Evolutionary conservation across 2,113 vertebrate genomes (phyloP).

Genomic region (Jacana jacana): DNA sequence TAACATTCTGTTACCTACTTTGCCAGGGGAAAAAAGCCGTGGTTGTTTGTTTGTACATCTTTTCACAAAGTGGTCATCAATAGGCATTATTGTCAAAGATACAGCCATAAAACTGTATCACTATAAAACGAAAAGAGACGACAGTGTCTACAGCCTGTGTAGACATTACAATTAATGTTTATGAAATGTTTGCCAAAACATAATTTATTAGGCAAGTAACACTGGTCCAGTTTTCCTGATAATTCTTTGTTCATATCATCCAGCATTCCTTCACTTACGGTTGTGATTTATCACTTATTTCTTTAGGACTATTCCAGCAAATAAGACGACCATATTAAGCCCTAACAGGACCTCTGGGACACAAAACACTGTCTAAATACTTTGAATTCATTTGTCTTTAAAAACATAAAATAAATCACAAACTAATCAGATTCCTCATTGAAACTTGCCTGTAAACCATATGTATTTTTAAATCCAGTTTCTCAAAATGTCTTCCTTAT

Average conservation of each 20-base stretch:
- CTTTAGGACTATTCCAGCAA: conserved; percentile 28
- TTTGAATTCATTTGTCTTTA: conserved; percentile 59
- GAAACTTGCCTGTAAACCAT: conserved; percentile 5
- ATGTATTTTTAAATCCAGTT: background rate
- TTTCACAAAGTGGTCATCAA: background rate
- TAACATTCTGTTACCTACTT: background rate
- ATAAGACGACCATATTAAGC: conserved; percentile 5
- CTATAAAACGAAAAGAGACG: background rate
- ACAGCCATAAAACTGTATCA: background rate
- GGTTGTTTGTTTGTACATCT: background rate
- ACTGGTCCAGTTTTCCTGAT: background rate
- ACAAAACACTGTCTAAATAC: conserved; percentile 33
- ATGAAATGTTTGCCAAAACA: conserved; percentile 16
- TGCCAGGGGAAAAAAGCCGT: background rate
- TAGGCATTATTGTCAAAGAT: background rate
- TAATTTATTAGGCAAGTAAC: conserved; percentile 7
- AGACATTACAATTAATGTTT: conserved; percentile 14
- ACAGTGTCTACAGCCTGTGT: background rate
- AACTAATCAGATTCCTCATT: conserved; percentile 34
- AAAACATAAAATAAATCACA: conserved; percentile 58
- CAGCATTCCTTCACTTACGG: background rate
- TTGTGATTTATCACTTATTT: conserved; percentile 26
- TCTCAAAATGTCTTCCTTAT: conserved; percentile 42
- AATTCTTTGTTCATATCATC: conserved; percentile 13
- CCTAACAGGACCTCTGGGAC: conserved; percentile 1